phyloP scores from a whole-genome alignment of 2,888 invertebrate species.

The Anthoptus insignis region DNA sequence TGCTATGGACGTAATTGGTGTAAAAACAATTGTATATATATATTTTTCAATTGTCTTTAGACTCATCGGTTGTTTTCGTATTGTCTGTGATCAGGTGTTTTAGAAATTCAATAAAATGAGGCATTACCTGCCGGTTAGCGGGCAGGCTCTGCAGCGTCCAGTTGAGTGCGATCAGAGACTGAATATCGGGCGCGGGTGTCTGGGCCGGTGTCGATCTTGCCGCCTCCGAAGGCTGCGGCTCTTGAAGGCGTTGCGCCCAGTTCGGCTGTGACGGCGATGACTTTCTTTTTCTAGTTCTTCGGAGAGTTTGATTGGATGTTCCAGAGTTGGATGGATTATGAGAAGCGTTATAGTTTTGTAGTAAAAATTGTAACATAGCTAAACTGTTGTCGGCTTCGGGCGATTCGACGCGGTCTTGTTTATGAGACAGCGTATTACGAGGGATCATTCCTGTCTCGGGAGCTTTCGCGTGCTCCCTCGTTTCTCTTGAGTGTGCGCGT shows the following conservation, averaged over 20 bases:
- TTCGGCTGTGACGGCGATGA: neutral
- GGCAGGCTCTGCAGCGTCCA: neutral
- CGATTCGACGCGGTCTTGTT: neutral
- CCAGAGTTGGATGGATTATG: neutral
- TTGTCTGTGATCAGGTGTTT: no score
- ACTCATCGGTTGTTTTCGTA: no score
- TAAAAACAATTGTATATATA: no score
- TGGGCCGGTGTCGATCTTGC: neutral
- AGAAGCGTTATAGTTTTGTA: neutral
- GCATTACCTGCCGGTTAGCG: neutral
- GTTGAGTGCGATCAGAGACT: neutral
- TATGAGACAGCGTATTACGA: neutral
- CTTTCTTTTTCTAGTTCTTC: slow-evolving; percentile 6
- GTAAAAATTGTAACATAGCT: no score
- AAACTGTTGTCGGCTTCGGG: neutral
- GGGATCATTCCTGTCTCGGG: neutral
- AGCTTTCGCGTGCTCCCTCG: neutral
- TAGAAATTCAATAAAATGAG: neutral
- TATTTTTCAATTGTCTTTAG: no score
- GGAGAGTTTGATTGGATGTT: neutral
- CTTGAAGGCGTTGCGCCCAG: neutral
- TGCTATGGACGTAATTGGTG: no score
- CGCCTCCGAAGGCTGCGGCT: neutral
- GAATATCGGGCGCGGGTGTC: neutral
- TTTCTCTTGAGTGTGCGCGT: neutral